A percentile compares a stretch with the other conserved stretches of the same genome.
phyloP scores from a whole-genome alignment of 2,888 invertebrate genomes.

The Flexamia atlantica region DNA sequence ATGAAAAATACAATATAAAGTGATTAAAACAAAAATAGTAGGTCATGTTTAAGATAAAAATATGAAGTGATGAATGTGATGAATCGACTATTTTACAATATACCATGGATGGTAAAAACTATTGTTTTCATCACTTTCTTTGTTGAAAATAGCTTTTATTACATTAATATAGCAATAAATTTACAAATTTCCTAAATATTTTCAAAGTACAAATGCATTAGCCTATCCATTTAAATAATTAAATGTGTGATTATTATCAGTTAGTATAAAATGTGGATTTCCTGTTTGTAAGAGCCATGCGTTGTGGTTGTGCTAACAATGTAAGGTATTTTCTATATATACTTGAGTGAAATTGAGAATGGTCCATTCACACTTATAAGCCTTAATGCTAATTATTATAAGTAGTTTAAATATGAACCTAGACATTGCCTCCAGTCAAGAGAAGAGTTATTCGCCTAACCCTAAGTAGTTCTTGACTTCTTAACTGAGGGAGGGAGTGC shows the following conservation, averaged over 20 bases:
- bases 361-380: conserved; percentile 10
- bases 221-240: conserved; percentile 1
- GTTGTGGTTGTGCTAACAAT: background rate
- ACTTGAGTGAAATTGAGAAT: conserved; percentile 31
- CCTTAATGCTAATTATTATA: conserved; percentile 19
- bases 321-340: background rate
- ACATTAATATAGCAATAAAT: conserved; percentile 15
- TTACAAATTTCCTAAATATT: background rate
- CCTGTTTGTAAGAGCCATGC: background rate
- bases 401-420: background rate
- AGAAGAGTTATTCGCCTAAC: background rate
- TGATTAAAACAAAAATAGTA: no score
- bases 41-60: no score
- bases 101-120: no score
- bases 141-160: no score
- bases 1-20: no score
- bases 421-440: background rate
- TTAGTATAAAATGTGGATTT: background rate
- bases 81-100: no score
- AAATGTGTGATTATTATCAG: background rate
- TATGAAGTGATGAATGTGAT: no score
- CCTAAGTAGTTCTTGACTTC: background rate
- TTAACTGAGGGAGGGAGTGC: background rate
- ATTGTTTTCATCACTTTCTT: no score
- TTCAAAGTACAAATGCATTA: conserved; percentile 40